Conservation (phyloP, 2,113 vertebrate genomes). For the Leiothrix lutea region DNA sequence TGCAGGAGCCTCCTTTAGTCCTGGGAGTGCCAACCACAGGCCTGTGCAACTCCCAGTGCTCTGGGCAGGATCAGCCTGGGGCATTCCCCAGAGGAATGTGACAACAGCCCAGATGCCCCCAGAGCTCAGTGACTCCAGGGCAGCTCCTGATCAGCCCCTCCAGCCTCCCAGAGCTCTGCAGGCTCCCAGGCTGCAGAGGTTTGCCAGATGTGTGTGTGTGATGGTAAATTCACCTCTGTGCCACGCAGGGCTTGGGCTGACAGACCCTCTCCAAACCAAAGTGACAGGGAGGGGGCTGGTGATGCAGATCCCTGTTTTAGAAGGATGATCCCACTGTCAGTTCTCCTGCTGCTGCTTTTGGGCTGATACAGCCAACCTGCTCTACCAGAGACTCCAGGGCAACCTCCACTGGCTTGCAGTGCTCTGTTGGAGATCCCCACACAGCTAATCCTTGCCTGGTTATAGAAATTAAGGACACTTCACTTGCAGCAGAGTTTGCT, state of each 20-base stretch:
- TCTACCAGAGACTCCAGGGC: background rate
- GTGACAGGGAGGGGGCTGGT: fast-evolving
- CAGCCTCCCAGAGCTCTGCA: background rate
- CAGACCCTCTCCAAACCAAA: background rate
- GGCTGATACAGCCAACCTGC: background rate
- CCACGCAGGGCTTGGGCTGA: background rate
- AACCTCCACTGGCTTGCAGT: background rate
- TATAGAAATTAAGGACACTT: background rate
- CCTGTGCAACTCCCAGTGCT: background rate
- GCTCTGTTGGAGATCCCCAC: background rate
- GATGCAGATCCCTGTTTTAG: background rate
- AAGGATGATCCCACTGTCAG: background rate
- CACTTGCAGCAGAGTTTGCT: background rate
- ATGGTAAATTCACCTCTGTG: background rate
- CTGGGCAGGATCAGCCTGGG: background rate
- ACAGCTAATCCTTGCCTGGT: background rate
- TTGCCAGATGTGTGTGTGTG: background rate
- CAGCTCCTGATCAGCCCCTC: background rate
- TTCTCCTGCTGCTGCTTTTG: background rate
- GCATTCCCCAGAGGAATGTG: background rate
- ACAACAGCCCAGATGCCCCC: background rate
- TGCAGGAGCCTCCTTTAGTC: background rate
- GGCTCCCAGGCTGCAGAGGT: background rate
- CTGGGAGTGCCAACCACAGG: background rate
- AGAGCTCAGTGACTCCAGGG: background rate